phyloP scores from a whole-genome alignment of 2,113 vertebrate genomes.

The Vicugna pacos region DNA sequence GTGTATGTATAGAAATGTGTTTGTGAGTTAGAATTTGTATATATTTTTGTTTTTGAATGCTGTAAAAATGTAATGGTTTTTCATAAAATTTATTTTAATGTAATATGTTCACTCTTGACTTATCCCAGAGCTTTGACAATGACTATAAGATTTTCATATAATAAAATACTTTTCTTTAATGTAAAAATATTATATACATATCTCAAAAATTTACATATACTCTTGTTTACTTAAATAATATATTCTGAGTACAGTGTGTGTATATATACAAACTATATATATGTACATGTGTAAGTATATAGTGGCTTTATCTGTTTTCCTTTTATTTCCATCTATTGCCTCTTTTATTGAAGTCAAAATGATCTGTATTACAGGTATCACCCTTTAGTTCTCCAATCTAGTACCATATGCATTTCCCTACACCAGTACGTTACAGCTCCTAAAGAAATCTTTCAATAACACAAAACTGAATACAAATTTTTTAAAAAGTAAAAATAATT shows the following conservation, averaged over 20 bases:
- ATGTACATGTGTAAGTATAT: background rate
- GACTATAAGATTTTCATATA: background rate
- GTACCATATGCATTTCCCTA: background rate
- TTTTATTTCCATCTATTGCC: background rate
- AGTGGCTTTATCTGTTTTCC: background rate
- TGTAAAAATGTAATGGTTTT: background rate
- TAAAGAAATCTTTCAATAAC: background rate
- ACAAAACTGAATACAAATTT: background rate
- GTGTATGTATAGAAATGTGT: background rate
- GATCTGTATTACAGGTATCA: background rate
- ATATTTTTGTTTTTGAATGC: background rate
- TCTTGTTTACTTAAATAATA: background rate
- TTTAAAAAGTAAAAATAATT: background rate
- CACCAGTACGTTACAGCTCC: background rate
- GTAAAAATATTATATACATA: background rate
- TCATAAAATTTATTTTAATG: background rate
- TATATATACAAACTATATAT: background rate
- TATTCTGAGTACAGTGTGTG: background rate
- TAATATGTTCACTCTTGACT: background rate
- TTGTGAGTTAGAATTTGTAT: background rate
- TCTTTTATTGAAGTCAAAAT: slow-evolving; percentile 9
- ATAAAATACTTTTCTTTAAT: background rate
- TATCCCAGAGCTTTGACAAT: background rate
- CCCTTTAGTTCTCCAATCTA: background rate
- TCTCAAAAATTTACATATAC: background rate